Evolutionary conservation across 2,888 invertebrate species (phyloP), one percentile per base, ranked within the genome.

Genomic region (Gibbula magus): DNA sequence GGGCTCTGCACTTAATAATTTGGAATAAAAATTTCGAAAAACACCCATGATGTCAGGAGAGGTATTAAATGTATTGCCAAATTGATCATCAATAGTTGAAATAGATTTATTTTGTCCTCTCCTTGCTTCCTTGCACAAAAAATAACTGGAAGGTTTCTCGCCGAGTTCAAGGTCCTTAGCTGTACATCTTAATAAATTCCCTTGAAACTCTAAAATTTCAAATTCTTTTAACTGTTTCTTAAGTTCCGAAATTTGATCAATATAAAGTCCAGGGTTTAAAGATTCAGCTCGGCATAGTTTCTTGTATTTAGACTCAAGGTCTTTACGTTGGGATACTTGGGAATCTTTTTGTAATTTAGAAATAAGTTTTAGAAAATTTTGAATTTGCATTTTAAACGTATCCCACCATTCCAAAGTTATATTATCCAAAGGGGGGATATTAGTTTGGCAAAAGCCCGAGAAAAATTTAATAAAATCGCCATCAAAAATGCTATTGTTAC

Each of bases 111-210:
- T 10, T 53, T 78, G 51, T 18, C 78, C 76, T 20, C 61, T 53
- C 20, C 45, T 54, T 1, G 53, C 35, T 53, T 81, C 78, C 54
- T 70, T 66, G 25, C 67, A 25, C 8, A 81, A 53, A 78, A 81
- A 81, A 39, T 78, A 81, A 32, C 39, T 74, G 3, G 81, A 51
- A 45, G 73, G 77, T 16, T 51, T 77, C 74, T 77, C 77, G 25
- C 74, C 51, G 18, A 77, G 16, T 39, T 77, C 74, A 32, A 73
- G 20, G 5, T n/a, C 16, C 3, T 61, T 56, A 25, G 77, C 77
- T 32, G 56, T 80, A 16, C 73, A 56, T 22, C 80, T 54, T 35
- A 80, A 45, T 29, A 54, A 25, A 13, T 67, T 25, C 4, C 80
- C 80, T 39, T 61, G 16, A 25, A 56, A 22, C 32, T 74, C 25